Base-by-base conservation (phyloP, 1,140 invertebrate species). In the Matsumurasca onukii region DNA sequence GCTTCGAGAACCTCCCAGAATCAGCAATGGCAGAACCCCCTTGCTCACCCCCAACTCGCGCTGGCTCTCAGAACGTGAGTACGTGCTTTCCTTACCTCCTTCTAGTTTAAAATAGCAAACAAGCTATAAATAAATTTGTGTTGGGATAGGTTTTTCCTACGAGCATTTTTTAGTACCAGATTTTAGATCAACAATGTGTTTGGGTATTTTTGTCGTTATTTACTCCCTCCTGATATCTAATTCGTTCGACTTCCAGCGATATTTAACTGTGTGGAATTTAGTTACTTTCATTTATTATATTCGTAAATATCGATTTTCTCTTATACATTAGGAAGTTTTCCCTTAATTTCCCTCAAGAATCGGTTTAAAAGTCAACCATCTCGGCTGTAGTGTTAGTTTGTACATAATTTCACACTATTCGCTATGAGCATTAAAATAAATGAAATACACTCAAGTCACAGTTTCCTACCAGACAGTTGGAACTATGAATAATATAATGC, bases 41-140 rank as follows among this genome's bases (percentile, higher is more conserved):
- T 76, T 85, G 2, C 82, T 84, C 77, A 79, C 86, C 71, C 82
- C 85, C 49, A 77, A 82, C 51, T 74, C 76, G 27, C 80, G 82
- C 63, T 87, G 86, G 86, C 85, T 79, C 72, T 86, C 82, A 76
- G 84, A 86, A 75, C 82, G 85, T 86, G 78, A 84, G 83, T 76
- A 70, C 69, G 67, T 67, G 64, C 49, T 12, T 22, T 27, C 12
- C 49, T 27, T 20, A 51, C 49, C n/a, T 51, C 3, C 3, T 51
- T 3, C 24, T 20, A n/a, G 17, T 20, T 51, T 51, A 51, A 5
- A 45, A 45, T 45, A 9, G n/a, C 39, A 9, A 45, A 45, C 39
- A 45, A 12, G 49, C 49, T 51, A 51, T 3, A 51, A 51, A 5
- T 45, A 45, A 45, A 45, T 45, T 45, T 12, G 9, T 12, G n/a